Evolutionary conservation across 1,140 invertebrate genomes (phyloP).

Genomic region (Euwallacea similis): DNA sequence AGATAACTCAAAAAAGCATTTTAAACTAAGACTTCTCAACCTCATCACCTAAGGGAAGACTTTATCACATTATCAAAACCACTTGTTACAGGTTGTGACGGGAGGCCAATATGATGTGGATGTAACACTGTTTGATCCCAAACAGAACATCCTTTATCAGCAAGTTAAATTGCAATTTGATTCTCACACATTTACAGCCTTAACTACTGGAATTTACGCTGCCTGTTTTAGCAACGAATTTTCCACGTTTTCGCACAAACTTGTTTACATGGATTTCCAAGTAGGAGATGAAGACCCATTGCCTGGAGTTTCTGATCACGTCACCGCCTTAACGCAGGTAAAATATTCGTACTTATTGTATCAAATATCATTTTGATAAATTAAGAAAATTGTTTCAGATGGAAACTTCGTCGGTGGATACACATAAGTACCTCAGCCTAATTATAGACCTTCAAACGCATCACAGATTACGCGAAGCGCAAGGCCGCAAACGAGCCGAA

Average conservation of each 20-base stretch:
- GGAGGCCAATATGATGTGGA: slow-evolving; percentile 99
- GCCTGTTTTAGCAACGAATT: slow-evolving; percentile 99
- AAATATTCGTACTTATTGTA: slow-evolving; percentile 29
- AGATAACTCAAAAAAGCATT: background rate
- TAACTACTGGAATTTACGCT: slow-evolving; percentile 75
- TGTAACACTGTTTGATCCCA: slow-evolving; percentile 86
- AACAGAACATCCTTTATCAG: slow-evolving; percentile 87
- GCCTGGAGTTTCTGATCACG: slow-evolving; percentile 84
- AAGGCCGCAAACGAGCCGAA: slow-evolving; percentile 92
- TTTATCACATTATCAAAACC: too few species aligned
- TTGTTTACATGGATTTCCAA: slow-evolving; percentile 98
- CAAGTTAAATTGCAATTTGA: slow-evolving; percentile 94
- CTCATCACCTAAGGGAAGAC: too few species aligned
- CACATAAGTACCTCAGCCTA: slow-evolving; percentile 84
- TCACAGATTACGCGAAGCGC: slow-evolving; percentile 90
- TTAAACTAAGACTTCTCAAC: background rate
- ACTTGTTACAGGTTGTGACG: slow-evolving; percentile 84
- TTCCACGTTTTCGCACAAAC: slow-evolving; percentile 99
- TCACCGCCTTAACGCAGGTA: slow-evolving; percentile 94
- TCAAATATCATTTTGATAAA: background rate
- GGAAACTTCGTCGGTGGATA: slow-evolving; percentile 85
- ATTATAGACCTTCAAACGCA: slow-evolving; percentile 96
- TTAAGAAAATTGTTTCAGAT: slow-evolving; percentile 62
- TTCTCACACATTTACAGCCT: slow-evolving; percentile 82
- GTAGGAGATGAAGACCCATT: slow-evolving; percentile 81